phyloP scores from a whole-genome alignment of 2,797 vertebrate genomes.

The Telmatherina bonti region DNA sequence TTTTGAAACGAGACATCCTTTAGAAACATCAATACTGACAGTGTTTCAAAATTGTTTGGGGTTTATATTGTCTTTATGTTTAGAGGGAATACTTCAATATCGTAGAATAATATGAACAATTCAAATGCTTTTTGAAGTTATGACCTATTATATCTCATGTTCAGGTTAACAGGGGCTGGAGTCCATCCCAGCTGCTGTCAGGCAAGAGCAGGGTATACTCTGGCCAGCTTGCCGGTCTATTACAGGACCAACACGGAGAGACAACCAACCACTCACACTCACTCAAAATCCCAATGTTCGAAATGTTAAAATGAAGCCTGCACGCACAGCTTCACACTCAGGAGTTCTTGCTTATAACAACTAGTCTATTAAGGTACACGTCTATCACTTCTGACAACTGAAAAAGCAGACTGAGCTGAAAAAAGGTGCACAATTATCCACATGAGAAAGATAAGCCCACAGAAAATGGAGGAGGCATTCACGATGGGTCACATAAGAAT shows the following conservation, averaged over 20 bases:
- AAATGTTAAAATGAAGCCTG: constrained; percentile 15
- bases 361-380: constrained; percentile 23
- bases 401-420: constrained; percentile 52
- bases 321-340: background rate
- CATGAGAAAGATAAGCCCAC: constrained; percentile 61
- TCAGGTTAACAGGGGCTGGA: too few species aligned
- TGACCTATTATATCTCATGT: constrained; percentile 3
- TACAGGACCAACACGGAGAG: background rate
- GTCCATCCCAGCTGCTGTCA: too few species aligned
- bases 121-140: background rate
- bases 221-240: too few species aligned
- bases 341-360: constrained; percentile 16
- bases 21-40: too few species aligned
- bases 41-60: too few species aligned
- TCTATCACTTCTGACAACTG: constrained; percentile 40
- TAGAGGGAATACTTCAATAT: background rate
- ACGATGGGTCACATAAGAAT: constrained; percentile 72
- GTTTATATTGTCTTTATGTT: background rate
- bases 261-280: background rate
- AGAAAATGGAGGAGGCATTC: constrained; percentile 65
- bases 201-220: too few species aligned
- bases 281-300: background rate
- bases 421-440: constrained; percentile 65
- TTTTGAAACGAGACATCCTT: background rate
- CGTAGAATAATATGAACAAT: background rate